These are phyloP conservation scores for Microtus pennsylvanicus DNA, from an alignment of 2,113 vertebrate species.

Conservation along the genomic window DNA sequence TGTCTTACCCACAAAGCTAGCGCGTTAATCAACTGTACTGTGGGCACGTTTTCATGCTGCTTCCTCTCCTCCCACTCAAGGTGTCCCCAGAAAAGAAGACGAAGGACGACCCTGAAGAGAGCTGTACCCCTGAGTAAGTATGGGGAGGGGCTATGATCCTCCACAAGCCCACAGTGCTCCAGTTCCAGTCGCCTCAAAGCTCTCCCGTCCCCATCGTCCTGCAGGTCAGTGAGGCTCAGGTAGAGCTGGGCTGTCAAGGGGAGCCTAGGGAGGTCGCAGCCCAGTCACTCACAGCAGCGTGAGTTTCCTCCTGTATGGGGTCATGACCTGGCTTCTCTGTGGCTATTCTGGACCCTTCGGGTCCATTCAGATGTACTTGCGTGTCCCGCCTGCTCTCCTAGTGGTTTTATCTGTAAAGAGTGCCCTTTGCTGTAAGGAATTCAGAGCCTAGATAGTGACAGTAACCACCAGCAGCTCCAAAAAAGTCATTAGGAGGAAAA, in stretches of 20 bases:
- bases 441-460: background rate
- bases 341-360: background rate
- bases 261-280: background rate
- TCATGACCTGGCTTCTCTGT: background rate
- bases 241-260: background rate
- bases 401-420: background rate
- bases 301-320: background rate
- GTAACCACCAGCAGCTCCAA: too few relatives aligned
- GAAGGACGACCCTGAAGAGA: slow-evolving; percentile 45
- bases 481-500: background rate
- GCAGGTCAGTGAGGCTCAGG: background rate
- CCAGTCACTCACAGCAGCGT: background rate
- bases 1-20: background rate
- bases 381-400: background rate
- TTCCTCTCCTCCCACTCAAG: slow-evolving; percentile 76
- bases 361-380: background rate
- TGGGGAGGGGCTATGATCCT: accelerated
- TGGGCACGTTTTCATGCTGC: background rate
- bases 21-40: accelerated
- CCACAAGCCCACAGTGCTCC: background rate
- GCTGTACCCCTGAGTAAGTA: slow-evolving; percentile 82
- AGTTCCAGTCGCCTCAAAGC: background rate
- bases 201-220: accelerated
- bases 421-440: background rate
- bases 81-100: slow-evolving; percentile 35